phyloP scores from a whole-genome alignment of 2,797 vertebrate genomes.

The Staurois parvus region DNA sequence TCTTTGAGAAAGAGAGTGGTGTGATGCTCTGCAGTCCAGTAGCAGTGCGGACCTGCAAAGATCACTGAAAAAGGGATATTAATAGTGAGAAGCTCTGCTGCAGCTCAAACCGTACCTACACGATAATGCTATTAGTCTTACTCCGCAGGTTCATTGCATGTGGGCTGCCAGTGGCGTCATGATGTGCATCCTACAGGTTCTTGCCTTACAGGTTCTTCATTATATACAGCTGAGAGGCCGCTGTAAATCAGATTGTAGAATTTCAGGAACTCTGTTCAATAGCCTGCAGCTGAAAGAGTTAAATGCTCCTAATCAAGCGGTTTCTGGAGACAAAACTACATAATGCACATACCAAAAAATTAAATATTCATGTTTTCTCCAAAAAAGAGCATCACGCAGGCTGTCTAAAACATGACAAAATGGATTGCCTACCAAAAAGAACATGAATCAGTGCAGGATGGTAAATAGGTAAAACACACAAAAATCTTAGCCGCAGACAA shows the following conservation, averaged over 20 bases:
- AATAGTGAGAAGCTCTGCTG: constrained; percentile 14
- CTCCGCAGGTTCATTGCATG: constrained; percentile 16
- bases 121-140: constrained; percentile 11
- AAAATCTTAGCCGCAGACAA: too few species aligned
- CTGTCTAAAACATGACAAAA: too few species aligned
- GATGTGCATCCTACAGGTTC: constrained; percentile 20
- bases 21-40: constrained; percentile 26
- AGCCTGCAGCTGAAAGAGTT: constrained; percentile 26
- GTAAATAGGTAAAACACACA: too few species aligned
- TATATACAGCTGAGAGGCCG: constrained; percentile 20
- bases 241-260: constrained; percentile 45
- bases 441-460: too few species aligned
- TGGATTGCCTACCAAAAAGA: too few species aligned
- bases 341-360: neutral
- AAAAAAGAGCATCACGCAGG: neutral
- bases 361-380: neutral
- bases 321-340: neutral
- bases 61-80: neutral
- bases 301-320: constrained; percentile 21
- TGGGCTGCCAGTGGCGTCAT: constrained; percentile 6
- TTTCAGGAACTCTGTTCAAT: constrained; percentile 37
- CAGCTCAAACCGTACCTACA: neutral
- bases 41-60: neutral
- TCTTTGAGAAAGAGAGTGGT: constrained; percentile 31
- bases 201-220: constrained; percentile 3